Evolutionary conservation across 1,140 invertebrate genomes (phyloP).

Genomic region (Grapholita molesta): DNA sequence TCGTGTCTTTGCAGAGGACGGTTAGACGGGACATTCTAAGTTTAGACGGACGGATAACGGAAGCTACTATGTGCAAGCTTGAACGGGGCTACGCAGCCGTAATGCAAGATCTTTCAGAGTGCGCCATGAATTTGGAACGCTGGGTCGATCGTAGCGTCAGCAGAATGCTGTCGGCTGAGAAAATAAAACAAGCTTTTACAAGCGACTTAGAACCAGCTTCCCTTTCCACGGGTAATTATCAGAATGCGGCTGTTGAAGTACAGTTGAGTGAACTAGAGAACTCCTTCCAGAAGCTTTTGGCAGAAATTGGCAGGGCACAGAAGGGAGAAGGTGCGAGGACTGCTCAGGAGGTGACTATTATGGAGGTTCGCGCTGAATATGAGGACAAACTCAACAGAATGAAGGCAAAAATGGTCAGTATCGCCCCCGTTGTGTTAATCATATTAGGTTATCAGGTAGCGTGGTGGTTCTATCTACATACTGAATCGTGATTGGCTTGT

Average conservation of each 20-base stretch:
- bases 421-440: constrained; percentile 63
- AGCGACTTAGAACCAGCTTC: constrained; percentile 47
- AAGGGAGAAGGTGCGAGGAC: constrained; percentile 50
- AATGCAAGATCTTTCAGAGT: constrained; percentile 63
- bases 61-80: constrained; percentile 49
- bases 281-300: constrained; percentile 59
- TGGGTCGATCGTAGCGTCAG: constrained; percentile 58
- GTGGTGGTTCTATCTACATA: constrained; percentile 70
- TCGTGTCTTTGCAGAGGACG: constrained; percentile 58
- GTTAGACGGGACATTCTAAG: constrained; percentile 58
- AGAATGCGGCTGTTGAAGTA: constrained; percentile 55
- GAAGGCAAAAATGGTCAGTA: constrained; percentile 84
- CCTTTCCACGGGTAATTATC: constrained; percentile 43
- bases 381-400: constrained; percentile 83
- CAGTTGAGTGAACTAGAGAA: constrained; percentile 59
- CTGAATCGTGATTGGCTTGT: constrained; percentile 58
- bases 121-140: constrained; percentile 53
- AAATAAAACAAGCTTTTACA: constrained; percentile 60
- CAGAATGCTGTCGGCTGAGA: constrained; percentile 52
- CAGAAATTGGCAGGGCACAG: constrained; percentile 49
- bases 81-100: constrained; percentile 56
- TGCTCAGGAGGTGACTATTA: constrained; percentile 51
- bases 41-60: constrained; percentile 48
- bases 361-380: constrained; percentile 80
- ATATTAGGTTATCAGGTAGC: constrained; percentile 68